Percentiles rank a stretch among this genome's conserved stretches.
These are phyloP conservation scores for Cuculus canorus DNA, from an alignment of 2,797 vertebrate genomes.

Conservation along the genomic window DNA sequence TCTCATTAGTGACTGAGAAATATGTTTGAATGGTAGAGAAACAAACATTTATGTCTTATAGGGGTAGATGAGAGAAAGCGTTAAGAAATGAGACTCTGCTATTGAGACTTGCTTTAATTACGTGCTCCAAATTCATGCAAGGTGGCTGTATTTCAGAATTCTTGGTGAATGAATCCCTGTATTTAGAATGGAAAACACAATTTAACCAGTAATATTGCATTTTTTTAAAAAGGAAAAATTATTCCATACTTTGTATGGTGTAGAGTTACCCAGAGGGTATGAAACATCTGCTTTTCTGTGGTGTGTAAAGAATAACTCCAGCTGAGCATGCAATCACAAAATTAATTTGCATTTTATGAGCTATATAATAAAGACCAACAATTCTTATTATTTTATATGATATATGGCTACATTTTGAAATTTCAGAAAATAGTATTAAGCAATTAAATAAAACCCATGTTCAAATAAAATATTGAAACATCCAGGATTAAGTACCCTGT, in stretches of 20 bases:
- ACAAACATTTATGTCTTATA: not conserved
- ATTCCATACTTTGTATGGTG: not conserved
- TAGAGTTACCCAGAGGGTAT: constrained; percentile 4
- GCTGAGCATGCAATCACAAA: constrained; percentile 4
- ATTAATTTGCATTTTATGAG: constrained; percentile 12
- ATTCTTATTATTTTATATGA: not conserved
- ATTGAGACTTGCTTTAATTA: not conserved
- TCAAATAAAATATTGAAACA: not conserved
- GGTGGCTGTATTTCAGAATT: not conserved
- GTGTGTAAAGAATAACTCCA: constrained; percentile 14
- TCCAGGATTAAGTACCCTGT: not conserved
- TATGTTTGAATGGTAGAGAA: not conserved
- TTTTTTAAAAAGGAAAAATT: rapidly evolving
- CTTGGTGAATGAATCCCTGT: not conserved
- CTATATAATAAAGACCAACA: not conserved
- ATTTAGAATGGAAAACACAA: not conserved
- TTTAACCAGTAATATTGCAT: not conserved
- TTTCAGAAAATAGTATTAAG: not conserved
- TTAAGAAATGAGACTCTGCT: not conserved
- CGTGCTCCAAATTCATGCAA: not conserved
- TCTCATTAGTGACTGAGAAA: not conserved
- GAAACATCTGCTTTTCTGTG: constrained; percentile 32
- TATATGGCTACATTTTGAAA: not conserved
- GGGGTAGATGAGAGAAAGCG: not conserved
- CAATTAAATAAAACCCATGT: not conserved